Percentiles rank a stretch among this genome's conserved stretches.
phyloP scores from a whole-genome alignment of 1,140 invertebrate genomes.

The Augochlora pura region DNA sequence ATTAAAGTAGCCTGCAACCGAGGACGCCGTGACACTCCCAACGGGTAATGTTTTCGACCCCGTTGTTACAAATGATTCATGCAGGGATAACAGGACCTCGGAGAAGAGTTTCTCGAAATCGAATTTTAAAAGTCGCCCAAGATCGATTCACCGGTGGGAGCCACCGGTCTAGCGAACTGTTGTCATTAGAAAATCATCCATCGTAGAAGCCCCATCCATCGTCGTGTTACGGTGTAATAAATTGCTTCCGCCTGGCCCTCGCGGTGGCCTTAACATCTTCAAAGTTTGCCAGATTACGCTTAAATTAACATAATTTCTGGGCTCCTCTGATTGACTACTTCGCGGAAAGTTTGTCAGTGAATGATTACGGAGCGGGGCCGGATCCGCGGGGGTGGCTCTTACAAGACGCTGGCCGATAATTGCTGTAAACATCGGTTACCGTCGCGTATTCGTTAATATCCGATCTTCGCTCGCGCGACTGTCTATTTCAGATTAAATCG shows the following conservation, averaged over 20 bases:
- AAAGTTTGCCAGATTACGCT: slow-evolving; percentile 40
- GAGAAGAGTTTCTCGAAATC: neutral
- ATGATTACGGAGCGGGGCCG: neutral
- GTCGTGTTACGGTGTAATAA: slow-evolving; percentile 52
- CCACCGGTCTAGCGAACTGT: slow-evolving; percentile 8
- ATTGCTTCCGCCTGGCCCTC: slow-evolving; percentile 33
- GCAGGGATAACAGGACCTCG: neutral
- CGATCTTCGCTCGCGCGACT: no score
- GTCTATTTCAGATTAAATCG: no score
- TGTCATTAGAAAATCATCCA: slow-evolving; percentile 59
- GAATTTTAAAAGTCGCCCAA: neutral
- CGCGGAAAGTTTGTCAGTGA: neutral
- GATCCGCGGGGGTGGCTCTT: no score
- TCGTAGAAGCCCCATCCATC: slow-evolving; percentile 41
- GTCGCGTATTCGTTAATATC: no score
- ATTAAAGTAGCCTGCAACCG: no score
- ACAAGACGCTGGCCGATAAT: neutral
- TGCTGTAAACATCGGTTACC: neutral
- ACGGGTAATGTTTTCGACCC: no score
- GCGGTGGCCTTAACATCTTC: slow-evolving; percentile 18
- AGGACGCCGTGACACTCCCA: no score
- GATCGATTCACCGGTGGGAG: slow-evolving; percentile 28
- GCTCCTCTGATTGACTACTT: slow-evolving; percentile 42
- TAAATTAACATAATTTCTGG: slow-evolving; percentile 48
- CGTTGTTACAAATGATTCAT: neutral